Base-by-base conservation (phyloP, 2,888 invertebrate genomes). In the Pollenia labialis region DNA sequence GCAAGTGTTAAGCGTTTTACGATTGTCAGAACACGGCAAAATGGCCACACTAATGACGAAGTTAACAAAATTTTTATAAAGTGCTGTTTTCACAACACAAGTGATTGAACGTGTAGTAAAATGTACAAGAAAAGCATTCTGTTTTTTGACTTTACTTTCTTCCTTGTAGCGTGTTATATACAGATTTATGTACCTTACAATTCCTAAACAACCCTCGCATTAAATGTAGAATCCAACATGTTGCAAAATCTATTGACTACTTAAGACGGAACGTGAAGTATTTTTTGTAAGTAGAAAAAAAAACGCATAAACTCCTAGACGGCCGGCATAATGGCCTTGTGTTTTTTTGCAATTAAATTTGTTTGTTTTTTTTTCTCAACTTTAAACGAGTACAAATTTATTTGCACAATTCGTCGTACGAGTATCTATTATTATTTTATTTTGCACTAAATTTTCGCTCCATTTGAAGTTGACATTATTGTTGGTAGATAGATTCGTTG, bases 391-490 rank as follows among this genome's bases (percentile, higher is more conserved):
- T 81, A 83, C 83, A 87, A 83, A 86, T 86, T 83, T 83, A 86
- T 86, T 86, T 86, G 58, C 72, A 76, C 86, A 80, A 76, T 82
- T 74, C 60, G 12, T 69, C 60, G 60, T 40, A 72, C 64, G 23
- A 81, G 60, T 75, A 58, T 72, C 71, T 83, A 46, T 76, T 46
- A 48, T 23, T 60, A 44, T 64, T 62, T 75, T 69, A 62, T 80
- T 75, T 83, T 87, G 80, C 52, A 72, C 72, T 76, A 86, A 76
- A 80, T 83, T 81, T 87, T 83, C 86, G 86, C 83, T 87, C 86
- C 81, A 87, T 87, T 87, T 87, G 86, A 83, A 76, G 86, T 83
- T 83, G 86, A 87, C 86, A 83, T 72, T 84, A 81, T 81, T 68
- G 50, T 50, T 83, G 42, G 50, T 56, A 72, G 80, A 83, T 83